Percentiles rank a stretch among this genome's conserved stretches.
Conservation (phyloP, 2,888 invertebrate species). For the Esperia sulphurella region DNA sequence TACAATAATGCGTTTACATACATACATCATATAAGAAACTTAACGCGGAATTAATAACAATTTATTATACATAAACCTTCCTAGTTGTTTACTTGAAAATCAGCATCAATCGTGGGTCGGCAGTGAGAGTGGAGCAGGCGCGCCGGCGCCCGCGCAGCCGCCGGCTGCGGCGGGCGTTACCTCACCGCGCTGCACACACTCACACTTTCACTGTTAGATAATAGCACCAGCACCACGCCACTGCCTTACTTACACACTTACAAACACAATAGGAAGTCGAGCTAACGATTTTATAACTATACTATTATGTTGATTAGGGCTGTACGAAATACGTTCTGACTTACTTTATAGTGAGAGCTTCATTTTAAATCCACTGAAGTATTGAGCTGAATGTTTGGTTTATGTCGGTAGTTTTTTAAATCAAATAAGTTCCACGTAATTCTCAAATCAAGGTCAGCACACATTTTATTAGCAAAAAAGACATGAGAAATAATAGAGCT, state of each 20-base stretch:
- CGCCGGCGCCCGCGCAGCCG: conserved; percentile 21
- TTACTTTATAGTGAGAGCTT: neutral
- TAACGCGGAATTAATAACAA: neutral
- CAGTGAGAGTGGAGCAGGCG: conserved; percentile 59
- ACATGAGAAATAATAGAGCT: too few species aligned
- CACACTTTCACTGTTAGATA: conserved; percentile 77
- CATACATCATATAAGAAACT: neutral
- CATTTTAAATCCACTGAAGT: neutral
- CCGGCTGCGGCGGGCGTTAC: conserved; percentile 60
- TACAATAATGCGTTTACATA: too few species aligned
- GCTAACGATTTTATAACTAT: conserved; percentile 28
- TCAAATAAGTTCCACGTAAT: too few species aligned
- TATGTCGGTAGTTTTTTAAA: too few species aligned
- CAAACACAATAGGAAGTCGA: conserved; percentile 66
- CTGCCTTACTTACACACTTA: conserved; percentile 75
- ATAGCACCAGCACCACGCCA: conserved; percentile 60
- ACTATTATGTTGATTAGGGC: neutral
- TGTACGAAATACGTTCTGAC: neutral
- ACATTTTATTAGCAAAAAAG: too few species aligned
- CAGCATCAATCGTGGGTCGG: conserved; percentile 36
- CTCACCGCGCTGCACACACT: conserved; percentile 72
- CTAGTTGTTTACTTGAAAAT: conserved; percentile 60
- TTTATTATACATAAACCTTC: conserved; percentile 46
- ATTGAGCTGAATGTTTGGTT: neutral
- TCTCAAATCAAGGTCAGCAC: too few species aligned